Percentiles rank a stretch among this genome's conserved stretches.
Evolutionary conservation across 2,113 vertebrate species (phyloP).

Genomic region (Aptenodytes forsteri): DNA sequence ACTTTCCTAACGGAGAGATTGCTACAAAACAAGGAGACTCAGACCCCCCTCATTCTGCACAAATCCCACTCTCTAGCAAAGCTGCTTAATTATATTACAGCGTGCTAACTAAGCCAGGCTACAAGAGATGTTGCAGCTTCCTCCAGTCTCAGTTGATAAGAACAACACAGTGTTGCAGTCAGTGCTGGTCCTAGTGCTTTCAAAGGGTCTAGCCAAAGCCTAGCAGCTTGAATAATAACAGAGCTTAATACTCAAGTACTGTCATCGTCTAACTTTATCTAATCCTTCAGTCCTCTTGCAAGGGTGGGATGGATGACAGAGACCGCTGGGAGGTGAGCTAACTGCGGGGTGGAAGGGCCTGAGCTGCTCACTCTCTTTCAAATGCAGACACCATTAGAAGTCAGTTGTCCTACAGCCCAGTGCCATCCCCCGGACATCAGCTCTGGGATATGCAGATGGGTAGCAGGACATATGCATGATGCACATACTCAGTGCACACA

Average conservation of each 20-base stretch:
- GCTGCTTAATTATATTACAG: neutral
- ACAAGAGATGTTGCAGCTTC: neutral
- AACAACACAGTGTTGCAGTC: neutral
- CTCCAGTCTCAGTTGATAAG: neutral
- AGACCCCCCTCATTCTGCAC: neutral
- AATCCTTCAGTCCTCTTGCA: neutral
- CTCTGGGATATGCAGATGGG: neutral
- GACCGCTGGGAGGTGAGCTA: neutral
- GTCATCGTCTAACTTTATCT: neutral
- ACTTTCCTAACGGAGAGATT: neutral
- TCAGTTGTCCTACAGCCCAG: neutral
- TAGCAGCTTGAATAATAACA: neutral
- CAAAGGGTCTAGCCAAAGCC: neutral
- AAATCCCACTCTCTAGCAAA: neutral
- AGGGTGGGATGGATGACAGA: neutral
- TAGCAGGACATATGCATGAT: neutral
- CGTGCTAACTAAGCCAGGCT: neutral
- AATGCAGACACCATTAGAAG: neutral
- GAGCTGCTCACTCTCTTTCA: neutral
- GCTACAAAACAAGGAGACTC: neutral
- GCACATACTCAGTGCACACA: accelerated
- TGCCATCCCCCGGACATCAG: neutral
- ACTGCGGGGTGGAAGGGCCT: neutral
- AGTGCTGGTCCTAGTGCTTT: neutral
- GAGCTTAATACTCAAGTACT: neutral